phyloP scores from a whole-genome alignment of 2,888 invertebrate species.

The Atherix ibis region DNA sequence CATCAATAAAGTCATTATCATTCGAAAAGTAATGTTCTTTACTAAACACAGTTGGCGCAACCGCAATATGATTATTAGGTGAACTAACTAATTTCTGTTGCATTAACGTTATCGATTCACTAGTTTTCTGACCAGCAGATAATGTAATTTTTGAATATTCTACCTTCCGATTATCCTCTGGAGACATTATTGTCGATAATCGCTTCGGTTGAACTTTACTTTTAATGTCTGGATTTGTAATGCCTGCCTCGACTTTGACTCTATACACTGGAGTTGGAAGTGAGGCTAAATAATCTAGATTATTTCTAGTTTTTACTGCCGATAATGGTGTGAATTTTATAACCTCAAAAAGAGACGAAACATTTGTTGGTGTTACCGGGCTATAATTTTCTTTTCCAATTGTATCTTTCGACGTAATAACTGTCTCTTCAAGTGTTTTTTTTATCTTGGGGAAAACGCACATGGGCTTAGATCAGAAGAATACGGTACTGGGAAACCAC shows the following conservation, averaged over 20 bases:
- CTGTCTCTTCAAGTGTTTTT: too few relatives aligned
- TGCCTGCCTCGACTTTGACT: neutral
- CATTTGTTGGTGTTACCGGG: conserved; percentile 31
- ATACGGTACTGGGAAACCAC: too few relatives aligned
- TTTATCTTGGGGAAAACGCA: too few relatives aligned
- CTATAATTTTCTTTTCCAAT: conserved; percentile 32
- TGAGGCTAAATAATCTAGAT: conserved; percentile 21
- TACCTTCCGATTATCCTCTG: too few relatives aligned
- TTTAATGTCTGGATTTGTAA: neutral
- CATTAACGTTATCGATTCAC: neutral
- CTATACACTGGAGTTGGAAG: conserved; percentile 23
- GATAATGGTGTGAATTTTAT: conserved; percentile 28
- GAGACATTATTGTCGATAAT: neutral
- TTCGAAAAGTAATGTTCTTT: too few relatives aligned
- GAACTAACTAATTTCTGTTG: too few relatives aligned
- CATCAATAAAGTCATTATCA: too few relatives aligned
- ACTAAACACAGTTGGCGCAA: conserved; percentile 3
- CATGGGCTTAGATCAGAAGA: too few relatives aligned
- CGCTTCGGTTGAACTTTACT: neutral
- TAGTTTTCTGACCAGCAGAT: neutral
- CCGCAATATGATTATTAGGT: conserved; percentile 1
- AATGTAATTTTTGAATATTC: too few relatives aligned
- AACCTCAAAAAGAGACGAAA: conserved; percentile 23
- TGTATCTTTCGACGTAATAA: too few relatives aligned
- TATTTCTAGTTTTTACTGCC: conserved; percentile 8